These are phyloP conservation scores for Dolichoris vasculosae DNA, from an alignment of 1,140 invertebrate species.

Conservation along the genomic window DNA sequence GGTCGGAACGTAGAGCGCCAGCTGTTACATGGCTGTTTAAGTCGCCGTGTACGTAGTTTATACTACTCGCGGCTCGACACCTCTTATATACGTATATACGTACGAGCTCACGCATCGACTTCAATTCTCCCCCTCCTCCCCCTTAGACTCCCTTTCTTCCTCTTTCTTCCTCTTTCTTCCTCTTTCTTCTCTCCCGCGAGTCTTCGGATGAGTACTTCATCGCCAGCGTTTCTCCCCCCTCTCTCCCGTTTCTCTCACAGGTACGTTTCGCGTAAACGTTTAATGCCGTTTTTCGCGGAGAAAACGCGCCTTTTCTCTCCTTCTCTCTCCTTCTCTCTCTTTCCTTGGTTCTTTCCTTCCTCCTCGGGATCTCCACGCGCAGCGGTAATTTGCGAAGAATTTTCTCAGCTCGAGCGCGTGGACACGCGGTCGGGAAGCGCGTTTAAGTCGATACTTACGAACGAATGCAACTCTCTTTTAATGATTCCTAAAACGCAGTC, in stretches of 20 bases:
- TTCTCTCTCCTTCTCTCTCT: background rate
- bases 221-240: background rate
- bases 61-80: conserved; percentile 40
- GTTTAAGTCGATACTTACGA: conserved; percentile 36
- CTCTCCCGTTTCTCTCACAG: background rate
- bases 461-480: conserved; percentile 40
- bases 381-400: conserved; percentile 47
- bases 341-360: background rate
- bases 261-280: no score
- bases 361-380: background rate
- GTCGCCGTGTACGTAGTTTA: conserved; percentile 44
- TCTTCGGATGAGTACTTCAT: background rate
- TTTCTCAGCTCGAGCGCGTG: conserved; percentile 33
- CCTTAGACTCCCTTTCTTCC: no score
- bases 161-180: no score
- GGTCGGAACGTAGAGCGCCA: conserved; percentile 5
- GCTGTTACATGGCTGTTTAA: conserved; percentile 16
- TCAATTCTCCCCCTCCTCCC: background rate
- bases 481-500: conserved; percentile 41
- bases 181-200: no score
- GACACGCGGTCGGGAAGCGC: conserved; percentile 5
- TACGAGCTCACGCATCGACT: background rate
- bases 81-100: background rate
- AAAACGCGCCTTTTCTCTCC: background rate
- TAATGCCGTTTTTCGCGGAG: background rate